Evolutionary conservation across 2,113 vertebrate genomes (phyloP).

Genomic region (Pungitius pungitius): DNA sequence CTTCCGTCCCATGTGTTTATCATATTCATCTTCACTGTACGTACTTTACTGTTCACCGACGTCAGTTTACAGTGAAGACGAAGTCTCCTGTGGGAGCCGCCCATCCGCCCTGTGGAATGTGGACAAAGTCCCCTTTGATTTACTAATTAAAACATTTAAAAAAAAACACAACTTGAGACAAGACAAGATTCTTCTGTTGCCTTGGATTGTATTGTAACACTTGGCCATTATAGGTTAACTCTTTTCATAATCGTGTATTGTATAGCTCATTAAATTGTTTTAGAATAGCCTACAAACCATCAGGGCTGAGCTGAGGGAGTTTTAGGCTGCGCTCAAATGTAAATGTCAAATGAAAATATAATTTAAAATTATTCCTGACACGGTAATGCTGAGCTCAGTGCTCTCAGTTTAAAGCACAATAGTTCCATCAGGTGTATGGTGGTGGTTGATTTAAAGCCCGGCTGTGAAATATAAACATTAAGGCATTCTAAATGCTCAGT

Average conservation of each 20-base stretch:
- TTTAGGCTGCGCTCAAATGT: neutral
- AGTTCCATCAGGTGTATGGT: neutral
- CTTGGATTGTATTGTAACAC: neutral
- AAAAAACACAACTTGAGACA: slow-evolving; percentile 20
- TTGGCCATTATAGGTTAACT: neutral
- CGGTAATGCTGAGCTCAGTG: neutral
- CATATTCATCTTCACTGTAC: slow-evolving; percentile 6
- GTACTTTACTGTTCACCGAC: neutral
- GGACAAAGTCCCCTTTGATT: slow-evolving; percentile 29
- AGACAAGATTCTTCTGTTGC: neutral
- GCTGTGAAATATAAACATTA: slow-evolving; percentile 1
- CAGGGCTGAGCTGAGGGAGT: slow-evolving; percentile 6
- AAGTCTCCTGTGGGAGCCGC: neutral
- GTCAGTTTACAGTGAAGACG: slow-evolving; percentile 16
- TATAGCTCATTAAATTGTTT: neutral
- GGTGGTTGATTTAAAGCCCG: neutral
- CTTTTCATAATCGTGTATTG: neutral
- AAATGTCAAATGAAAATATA: slow-evolving; percentile 6
- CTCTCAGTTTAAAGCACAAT: neutral
- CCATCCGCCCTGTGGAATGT: slow-evolving; percentile 7
- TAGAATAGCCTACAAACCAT: neutral
- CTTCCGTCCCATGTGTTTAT: slow-evolving; percentile 5
- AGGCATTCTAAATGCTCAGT: neutral
- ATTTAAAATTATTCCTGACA: neutral
- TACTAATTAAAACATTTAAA: slow-evolving; percentile 23